Conservation (phyloP, 2,113 vertebrate genomes). For the Suncus etruscus region DNA sequence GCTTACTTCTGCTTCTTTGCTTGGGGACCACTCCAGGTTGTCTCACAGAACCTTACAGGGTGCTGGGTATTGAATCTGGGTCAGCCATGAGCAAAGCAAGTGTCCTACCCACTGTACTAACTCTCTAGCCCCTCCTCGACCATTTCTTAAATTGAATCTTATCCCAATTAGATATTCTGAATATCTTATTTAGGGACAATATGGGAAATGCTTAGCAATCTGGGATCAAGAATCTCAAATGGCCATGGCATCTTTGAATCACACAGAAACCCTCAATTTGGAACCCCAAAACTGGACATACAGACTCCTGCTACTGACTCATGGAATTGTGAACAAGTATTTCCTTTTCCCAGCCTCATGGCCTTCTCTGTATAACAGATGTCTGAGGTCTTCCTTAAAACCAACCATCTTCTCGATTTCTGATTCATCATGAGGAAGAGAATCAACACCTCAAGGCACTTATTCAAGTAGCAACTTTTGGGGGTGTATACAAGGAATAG, state of each 20-base stretch:
- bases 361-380: background rate
- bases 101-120: too few species aligned
- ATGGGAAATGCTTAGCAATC: background rate
- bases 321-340: background rate
- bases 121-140: background rate
- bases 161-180: background rate
- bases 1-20: too few species aligned
- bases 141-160: slow-evolving; percentile 7
- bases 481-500: too few species aligned
- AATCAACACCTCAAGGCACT: too few species aligned
- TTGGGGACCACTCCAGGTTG: too few species aligned
- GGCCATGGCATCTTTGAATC: background rate
- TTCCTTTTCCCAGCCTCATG: background rate
- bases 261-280: background rate
- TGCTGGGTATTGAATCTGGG: too few species aligned
- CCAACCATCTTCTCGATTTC: background rate
- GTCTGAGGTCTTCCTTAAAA: background rate
- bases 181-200: background rate
- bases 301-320: too few species aligned
- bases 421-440: background rate
- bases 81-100: too few species aligned
- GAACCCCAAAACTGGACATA: background rate
- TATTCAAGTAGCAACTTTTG: too few species aligned
- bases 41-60: too few species aligned
- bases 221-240: background rate